These are phyloP conservation scores for Hylaeus volcanicus DNA, from an alignment of 1,140 invertebrate species.

Conservation along the genomic window DNA sequence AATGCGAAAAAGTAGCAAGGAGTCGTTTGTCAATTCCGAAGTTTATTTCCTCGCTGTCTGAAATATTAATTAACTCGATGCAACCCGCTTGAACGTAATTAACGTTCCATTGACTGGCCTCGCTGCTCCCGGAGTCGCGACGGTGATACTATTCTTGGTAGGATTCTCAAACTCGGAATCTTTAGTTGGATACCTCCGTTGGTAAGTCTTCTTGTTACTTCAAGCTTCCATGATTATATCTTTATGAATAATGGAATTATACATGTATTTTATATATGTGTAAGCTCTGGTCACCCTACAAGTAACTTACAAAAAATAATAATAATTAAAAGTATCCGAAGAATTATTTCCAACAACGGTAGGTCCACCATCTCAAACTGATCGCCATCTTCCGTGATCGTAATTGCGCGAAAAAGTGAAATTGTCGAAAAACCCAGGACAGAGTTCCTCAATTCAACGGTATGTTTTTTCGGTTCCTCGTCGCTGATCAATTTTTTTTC, in stretches of 20 bases:
- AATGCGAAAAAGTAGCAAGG: slow-evolving; percentile 5
- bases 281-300: no score
- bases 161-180: not conserved
- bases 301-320: no score
- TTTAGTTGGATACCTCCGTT: not conserved
- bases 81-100: not conserved
- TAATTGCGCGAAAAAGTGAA: not conserved
- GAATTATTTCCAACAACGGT: no score
- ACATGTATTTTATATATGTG: no score
- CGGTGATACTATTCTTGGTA: not conserved
- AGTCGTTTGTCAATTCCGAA: slow-evolving; percentile 19
- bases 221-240: not conserved
- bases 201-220: not conserved
- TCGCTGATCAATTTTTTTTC: not conserved
- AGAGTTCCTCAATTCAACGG: not conserved
- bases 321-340: no score
- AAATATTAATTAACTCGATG: slow-evolving; percentile 17
- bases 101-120: not conserved
- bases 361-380: not conserved
- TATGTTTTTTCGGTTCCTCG: not conserved
- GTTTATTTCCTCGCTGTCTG: not conserved
- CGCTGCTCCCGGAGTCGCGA: not conserved
- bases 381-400: not conserved
- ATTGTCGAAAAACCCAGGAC: not conserved
- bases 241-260: not conserved